phyloP scores from a whole-genome alignment of 2,888 invertebrate genomes.

The Dioctria linearis region DNA sequence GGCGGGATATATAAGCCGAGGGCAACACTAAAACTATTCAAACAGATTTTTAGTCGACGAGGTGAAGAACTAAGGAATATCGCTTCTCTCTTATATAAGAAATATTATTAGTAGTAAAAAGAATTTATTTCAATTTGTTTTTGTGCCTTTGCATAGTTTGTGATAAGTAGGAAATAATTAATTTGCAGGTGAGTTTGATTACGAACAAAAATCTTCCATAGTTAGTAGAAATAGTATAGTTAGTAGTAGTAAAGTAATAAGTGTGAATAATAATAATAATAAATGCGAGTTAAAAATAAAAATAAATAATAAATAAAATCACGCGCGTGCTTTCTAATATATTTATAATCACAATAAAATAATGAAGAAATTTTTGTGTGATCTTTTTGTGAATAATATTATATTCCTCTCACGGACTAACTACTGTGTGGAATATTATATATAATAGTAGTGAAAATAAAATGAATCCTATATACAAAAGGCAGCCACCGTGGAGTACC shows the following conservation, averaged over 20 bases:
- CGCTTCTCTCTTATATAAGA: conserved; percentile 26
- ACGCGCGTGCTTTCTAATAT: conserved; percentile 34
- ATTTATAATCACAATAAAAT: not conserved
- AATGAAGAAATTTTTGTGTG: not conserved
- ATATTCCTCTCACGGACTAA: conserved; percentile 15
- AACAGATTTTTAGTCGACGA: conserved; percentile 67
- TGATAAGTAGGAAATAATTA: conserved; percentile 48
- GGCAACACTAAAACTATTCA: conserved; percentile 67
- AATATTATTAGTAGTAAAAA: conserved; percentile 30
- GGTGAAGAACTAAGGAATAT: conserved; percentile 52
- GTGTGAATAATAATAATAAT: too few species aligned
- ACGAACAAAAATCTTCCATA: not conserved
- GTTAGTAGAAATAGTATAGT: not conserved
- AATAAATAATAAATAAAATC: conserved; percentile 28
- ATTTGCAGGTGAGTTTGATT: conserved; percentile 49
- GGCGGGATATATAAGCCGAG: conserved; percentile 66
- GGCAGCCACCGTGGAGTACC: conserved; percentile 6
- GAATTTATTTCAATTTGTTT: conserved; percentile 12
- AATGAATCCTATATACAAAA: conserved; percentile 15
- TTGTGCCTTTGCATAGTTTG: conserved; percentile 42
- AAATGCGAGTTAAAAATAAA: not conserved
- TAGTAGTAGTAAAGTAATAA: too few species aligned
- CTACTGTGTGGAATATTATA: not conserved
- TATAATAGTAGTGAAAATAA: conserved; percentile 21
- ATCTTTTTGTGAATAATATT: conserved; percentile 31